phyloP scores from a whole-genome alignment of 1,140 invertebrate genomes.

The Orchestia grillus region DNA sequence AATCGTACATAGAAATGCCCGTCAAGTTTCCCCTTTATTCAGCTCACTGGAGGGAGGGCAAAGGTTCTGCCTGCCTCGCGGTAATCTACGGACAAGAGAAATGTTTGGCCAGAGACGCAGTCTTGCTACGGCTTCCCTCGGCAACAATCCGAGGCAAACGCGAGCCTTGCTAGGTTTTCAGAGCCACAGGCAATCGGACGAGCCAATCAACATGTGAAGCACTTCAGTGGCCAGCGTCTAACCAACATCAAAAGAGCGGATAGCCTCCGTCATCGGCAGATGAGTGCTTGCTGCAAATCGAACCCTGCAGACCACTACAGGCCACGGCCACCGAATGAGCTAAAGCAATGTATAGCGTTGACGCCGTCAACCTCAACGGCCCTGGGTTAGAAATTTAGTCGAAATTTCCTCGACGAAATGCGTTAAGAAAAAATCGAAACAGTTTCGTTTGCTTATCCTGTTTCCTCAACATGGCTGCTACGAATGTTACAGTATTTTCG shows the following conservation, averaged over 20 bases:
- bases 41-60: not conserved
- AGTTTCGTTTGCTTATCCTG: not conserved
- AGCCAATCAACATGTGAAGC: constrained; percentile 48
- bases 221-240: constrained; percentile 22
- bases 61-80: not conserved
- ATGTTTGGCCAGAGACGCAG: not conserved
- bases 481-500: not conserved
- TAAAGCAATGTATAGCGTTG: not conserved
- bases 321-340: not conserved
- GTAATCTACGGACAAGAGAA: constrained; percentile 26
- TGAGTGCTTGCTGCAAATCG: constrained; percentile 25
- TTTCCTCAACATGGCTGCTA: not conserved
- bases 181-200: constrained; percentile 38
- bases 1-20: not conserved
- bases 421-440: not conserved
- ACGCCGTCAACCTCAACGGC: not conserved
- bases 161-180: constrained; percentile 28
- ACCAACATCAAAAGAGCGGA: constrained; percentile 48
- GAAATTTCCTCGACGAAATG: not conserved
- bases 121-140: constrained; percentile 14
- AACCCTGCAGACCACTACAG: constrained; percentile 8
- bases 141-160: constrained; percentile 39
- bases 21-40: not conserved
- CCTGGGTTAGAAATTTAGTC: too few species aligned
- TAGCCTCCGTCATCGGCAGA: constrained; percentile 44